phyloP scores from a whole-genome alignment of 1,140 invertebrate genomes.

The Drosophila nigrodunni region DNA sequence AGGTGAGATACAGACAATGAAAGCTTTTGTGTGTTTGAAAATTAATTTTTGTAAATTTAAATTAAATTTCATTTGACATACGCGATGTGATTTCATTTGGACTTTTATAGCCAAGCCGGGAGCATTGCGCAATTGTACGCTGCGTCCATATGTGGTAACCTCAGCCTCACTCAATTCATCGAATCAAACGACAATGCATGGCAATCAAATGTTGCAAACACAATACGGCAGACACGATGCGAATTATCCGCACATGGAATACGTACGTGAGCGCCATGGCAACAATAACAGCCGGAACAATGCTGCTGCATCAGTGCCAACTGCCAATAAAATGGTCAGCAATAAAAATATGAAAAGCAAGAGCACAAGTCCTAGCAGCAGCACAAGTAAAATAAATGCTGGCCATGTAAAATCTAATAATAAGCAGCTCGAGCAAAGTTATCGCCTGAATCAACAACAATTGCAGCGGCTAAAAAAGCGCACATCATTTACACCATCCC shows the following conservation, averaged over 20 bases:
- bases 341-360: conserved; percentile 71
- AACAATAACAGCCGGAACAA: conserved; percentile 47
- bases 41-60: conserved; percentile 41
- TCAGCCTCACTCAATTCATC: conserved; percentile 84
- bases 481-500: conserved; percentile 82
- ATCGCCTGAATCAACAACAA: conserved; percentile 68
- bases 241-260: conserved; percentile 85
- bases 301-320: conserved; percentile 33
- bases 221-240: conserved; percentile 84
- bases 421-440: conserved; percentile 55
- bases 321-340: conserved; percentile 50
- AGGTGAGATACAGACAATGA: conserved; percentile 86
- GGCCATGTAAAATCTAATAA: conserved; percentile 76
- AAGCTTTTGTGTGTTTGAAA: conserved; percentile 13
- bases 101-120: conserved; percentile 89
- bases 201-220: conserved; percentile 84
- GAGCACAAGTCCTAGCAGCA: neutral
- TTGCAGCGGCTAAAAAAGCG: conserved; percentile 80
- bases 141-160: conserved; percentile 86
- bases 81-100: conserved; percentile 2
- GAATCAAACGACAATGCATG: conserved; percentile 84
- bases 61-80: conserved; percentile 39
- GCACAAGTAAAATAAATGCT: conserved; percentile 42
- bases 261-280: conserved; percentile 83
- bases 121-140: conserved; percentile 92